Conservation (phyloP, 2,797 vertebrate genomes). For the Micrastur ruficollis region DNA sequence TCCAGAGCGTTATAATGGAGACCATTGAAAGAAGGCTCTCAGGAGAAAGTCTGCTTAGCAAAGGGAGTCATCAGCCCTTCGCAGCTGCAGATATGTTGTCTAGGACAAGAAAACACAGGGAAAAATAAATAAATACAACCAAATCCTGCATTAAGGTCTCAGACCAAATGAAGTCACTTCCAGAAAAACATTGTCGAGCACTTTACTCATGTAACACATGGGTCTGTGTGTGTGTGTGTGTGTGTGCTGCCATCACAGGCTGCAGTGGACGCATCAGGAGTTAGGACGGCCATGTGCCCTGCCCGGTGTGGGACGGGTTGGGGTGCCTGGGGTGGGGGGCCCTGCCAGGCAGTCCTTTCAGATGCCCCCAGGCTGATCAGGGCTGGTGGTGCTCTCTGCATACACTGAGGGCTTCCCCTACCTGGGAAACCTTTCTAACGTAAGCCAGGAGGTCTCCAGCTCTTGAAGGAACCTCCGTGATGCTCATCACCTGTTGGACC, state of each 20-base stretch:
- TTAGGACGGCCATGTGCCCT: not conserved
- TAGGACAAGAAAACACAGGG: constrained; percentile 2
- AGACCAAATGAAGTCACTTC: constrained; percentile 50
- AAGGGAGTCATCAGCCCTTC: constrained; percentile 23
- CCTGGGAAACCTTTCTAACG: not conserved
- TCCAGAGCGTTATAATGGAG: not conserved
- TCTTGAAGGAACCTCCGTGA: not conserved
- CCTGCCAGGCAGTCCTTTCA: not conserved
- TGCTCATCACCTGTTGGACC: not conserved
- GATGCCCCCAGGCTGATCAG: not conserved
- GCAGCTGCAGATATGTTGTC: constrained; percentile 57
- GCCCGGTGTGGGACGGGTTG: not conserved
- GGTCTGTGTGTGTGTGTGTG: not conserved
- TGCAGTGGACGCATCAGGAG: not conserved
- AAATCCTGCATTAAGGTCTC: constrained; percentile 10
- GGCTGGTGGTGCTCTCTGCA: not conserved
- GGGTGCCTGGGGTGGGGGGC: not conserved
- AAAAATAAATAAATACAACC: constrained; percentile 29
- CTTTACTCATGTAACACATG: not conserved
- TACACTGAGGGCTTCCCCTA: not conserved
- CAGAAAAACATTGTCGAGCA: not conserved
- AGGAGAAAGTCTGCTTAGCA: constrained; percentile 21
- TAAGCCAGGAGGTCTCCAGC: not conserved
- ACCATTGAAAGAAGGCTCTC: not conserved
- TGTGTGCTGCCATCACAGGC: not conserved